Evolutionary conservation across 2,113 vertebrate genomes (phyloP), one percentile per base, ranked within the genome.

Genomic region (Scophthalmus maximus): DNA sequence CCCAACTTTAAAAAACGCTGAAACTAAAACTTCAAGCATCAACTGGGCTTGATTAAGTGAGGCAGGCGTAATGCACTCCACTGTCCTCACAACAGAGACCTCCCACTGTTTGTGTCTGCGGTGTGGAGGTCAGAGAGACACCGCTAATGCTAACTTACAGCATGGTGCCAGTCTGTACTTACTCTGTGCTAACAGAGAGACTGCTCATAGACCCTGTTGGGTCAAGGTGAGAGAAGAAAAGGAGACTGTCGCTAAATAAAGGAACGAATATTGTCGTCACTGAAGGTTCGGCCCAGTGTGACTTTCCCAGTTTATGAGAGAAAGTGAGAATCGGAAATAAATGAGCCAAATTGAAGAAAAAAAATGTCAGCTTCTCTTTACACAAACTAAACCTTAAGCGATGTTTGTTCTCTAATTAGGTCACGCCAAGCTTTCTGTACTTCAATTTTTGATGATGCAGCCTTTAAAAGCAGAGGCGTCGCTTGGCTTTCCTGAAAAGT

Each of bases 1-100:
- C 92, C 89, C 91, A 93, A 93, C 80, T 93, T 94, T 92, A 89
- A 95, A 36, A 95, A 93, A 91, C 83, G 92, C 95, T 95, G 96
- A 95, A 87, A 92, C 87, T 89, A 88, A 92, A 95, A 95, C 91
- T 91, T 92, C 95, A 95, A 95, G 94, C 85, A 68, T 78, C 50
- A 59, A 63, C 84, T 78, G 79, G 87, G 81, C 65, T 85, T 65
- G 73, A 92, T 92, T 92, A 88, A 92, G 74, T 79, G 83, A 91
- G 76, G 67, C 73, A 82, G 79, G 63, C 53, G 17, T 91, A 94
- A 89, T 92, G 85, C 40, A 25, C 17, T 8, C 78, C 75, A 91
- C 92, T 93, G 93, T 93, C 81, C 82, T 29, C 2, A 20, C 62
- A 56, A 64, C 67, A 70, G 62, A 90, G 75, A 81, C 40, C 68